Percentiles rank a stretch among this genome's conserved stretches.
These are phyloP conservation scores for Atherinomorus stipes DNA, from an alignment of 2,113 vertebrate species.

Conservation along the genomic window DNA sequence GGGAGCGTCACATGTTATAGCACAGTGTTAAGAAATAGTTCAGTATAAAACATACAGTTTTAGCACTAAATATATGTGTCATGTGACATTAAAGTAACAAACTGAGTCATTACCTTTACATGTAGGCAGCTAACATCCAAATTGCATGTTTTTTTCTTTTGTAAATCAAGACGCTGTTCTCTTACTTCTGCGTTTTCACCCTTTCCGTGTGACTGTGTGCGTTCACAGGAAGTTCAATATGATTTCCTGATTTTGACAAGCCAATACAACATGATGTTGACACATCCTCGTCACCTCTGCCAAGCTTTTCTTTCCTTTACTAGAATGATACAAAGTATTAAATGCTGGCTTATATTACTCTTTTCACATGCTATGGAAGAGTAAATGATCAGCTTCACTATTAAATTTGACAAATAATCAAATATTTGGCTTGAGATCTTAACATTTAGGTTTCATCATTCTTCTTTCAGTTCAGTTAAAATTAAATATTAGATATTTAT, in stretches of 20 bases:
- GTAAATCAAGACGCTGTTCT: conserved; percentile 14
- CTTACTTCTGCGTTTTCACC: conserved; percentile 7
- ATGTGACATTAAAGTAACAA: neutral
- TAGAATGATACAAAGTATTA: neutral
- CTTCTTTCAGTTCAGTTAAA: too few relatives aligned
- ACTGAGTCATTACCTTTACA: conserved; percentile 38
- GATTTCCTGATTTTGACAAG: conserved; percentile 71
- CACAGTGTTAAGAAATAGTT: neutral
- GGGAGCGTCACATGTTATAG: neutral
- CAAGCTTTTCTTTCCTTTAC: neutral
- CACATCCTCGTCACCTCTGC: neutral
- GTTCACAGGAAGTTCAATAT: conserved; percentile 66
- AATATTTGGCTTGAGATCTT: neutral
- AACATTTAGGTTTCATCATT: neutral
- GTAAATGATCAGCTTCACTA: neutral
- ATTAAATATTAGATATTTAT: neutral
- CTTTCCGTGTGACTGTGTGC: conserved; percentile 14
- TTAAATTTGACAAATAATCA: neutral
- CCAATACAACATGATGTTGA: neutral
- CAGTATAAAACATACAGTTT: neutral
- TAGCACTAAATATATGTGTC: neutral
- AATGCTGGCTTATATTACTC: neutral
- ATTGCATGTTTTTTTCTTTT: conserved; percentile 4
- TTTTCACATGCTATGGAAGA: neutral
- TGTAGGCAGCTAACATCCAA: neutral